Base-by-base conservation (phyloP, 2,888 invertebrate species). In the Morpho helenor region DNA sequence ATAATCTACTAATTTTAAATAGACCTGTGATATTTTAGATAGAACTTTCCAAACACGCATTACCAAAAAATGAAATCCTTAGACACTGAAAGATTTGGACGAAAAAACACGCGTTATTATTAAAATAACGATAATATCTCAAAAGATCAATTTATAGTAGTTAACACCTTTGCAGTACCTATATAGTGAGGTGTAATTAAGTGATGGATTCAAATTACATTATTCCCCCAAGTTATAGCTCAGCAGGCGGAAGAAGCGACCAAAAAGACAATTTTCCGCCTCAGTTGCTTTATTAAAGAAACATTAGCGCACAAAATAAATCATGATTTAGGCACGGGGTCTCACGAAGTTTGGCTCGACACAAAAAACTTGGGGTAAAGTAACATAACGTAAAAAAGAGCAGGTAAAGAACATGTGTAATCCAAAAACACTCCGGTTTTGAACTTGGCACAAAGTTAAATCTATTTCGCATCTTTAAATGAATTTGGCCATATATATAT, bases 291-390 rank as follows among this genome's bases (percentile, higher is more conserved):
- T 67, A 68, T 70, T 65, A 69, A 68, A 70, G 66, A 63, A 72
- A 62, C 66, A 64, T 74, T 69, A 64, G 56, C 56, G 63, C 67
- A 66, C 65, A 65, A 70, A 72, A 76, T 66, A 66, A 73, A 73
- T 76, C 68, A 73, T 61, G 63, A 69, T 22, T 63, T 58, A 16
- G 48, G 50, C 56, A 55, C 59, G 45, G 44, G 31, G 41, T 60
- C 58, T 50, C 56, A 53, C 52, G 57, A 45, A 54, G 54, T 22
- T 57, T n/a, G 1, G 45, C 7, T 51, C 23, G 44, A 40, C 8
- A 49, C 56, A 50, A 50, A 57, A 55, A 56, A 53, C 49, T 56
- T 55, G 22, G 42, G 52, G 44, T 23, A n/a, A 39, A 49, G 44
- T 23, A 22, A 7, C 42, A 43, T n/a, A 43, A 42, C 41, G 16